Evolutionary conservation across 2,797 vertebrate species (phyloP).

Genomic region (Antennarius maculatus): DNA sequence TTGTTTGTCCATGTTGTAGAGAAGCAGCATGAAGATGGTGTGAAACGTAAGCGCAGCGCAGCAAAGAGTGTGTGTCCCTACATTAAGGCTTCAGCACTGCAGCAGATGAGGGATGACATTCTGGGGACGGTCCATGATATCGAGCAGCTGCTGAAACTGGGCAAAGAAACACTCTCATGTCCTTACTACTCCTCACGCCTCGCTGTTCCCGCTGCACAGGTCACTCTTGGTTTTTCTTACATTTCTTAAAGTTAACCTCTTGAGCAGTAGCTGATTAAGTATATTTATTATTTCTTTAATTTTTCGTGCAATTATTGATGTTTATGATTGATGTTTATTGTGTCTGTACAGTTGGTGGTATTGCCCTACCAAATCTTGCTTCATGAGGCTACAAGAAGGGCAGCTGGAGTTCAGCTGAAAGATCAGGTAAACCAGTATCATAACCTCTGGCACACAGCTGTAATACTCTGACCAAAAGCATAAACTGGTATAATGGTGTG

Average conservation of each 20-base stretch:
- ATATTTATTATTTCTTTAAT: not conserved
- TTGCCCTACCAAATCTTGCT: slow-evolving; percentile 96
- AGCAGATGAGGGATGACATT: slow-evolving; percentile 88
- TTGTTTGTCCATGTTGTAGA: slow-evolving; percentile 54
- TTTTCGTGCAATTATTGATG: not conserved
- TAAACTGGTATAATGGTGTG: not conserved
- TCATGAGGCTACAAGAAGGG: slow-evolving; percentile 89
- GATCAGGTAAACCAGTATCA: slow-evolving; percentile 81
- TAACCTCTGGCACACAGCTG: not conserved
- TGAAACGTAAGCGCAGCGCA: slow-evolving; percentile 78
- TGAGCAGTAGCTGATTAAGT: not conserved
- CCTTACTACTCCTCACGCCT: slow-evolving; percentile 92
- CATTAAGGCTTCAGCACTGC: slow-evolving; percentile 84
- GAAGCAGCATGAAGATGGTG: slow-evolving; percentile 66
- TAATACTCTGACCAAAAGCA: not conserved
- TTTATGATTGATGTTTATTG: slow-evolving; percentile 11
- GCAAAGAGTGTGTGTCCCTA: slow-evolving; percentile 82
- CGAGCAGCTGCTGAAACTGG: slow-evolving; percentile 90
- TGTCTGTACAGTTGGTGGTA: slow-evolving; percentile 88
- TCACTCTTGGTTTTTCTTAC: not conserved
- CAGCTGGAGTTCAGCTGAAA: slow-evolving; percentile 91
- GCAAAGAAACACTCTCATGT: slow-evolving; percentile 85
- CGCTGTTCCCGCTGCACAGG: slow-evolving; percentile 91
- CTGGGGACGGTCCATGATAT: slow-evolving; percentile 90
- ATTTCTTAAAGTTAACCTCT: not conserved